A percentile compares a stretch with the other conserved stretches of the same genome.
Evolutionary conservation across 2,888 invertebrate species (phyloP).

Genomic region (Melanostoma mellinum): DNA sequence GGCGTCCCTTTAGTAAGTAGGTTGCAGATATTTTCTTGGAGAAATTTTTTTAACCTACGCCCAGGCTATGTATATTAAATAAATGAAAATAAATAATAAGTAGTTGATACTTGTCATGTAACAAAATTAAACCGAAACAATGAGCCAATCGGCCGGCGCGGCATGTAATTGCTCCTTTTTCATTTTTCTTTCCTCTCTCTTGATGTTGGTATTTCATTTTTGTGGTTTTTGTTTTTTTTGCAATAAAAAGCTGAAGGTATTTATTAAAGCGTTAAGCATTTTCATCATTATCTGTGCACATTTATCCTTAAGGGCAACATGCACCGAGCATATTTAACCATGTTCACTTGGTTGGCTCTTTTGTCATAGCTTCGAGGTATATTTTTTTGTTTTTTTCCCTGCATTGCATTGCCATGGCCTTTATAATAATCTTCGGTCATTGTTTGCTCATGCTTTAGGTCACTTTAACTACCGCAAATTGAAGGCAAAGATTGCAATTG

Average conservation of each 20-base stretch:
- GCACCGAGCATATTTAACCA: conserved; percentile 13
- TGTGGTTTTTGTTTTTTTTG: conserved; percentile 12
- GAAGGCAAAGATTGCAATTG: conserved; percentile 48
- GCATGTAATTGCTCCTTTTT: conserved; percentile 7
- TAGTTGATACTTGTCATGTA: conserved; percentile 55
- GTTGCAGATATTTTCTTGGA: too few species aligned
- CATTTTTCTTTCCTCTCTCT: conserved; percentile 15
- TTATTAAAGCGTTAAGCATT: conserved; percentile 64
- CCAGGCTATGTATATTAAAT: too few species aligned
- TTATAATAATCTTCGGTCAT: conserved; percentile 61
- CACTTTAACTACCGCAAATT: conserved; percentile 52
- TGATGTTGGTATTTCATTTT: background rate
- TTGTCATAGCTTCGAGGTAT: conserved; percentile 7
- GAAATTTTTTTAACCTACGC: too few species aligned
- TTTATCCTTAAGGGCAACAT: conserved; percentile 67
- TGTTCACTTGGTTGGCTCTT: conserved; percentile 11
- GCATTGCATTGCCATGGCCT: conserved; percentile 27
- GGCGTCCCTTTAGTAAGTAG: too few species aligned
- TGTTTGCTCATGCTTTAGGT: conserved; percentile 57
- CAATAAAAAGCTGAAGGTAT: conserved; percentile 59
- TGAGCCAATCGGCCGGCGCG: background rate
- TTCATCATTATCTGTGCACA: conserved; percentile 64
- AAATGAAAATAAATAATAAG: conserved; percentile 48
- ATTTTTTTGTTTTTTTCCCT: background rate
- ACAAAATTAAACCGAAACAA: conserved; percentile 59